phyloP scores from a whole-genome alignment of 2,797 vertebrate genomes.

The Mastacembelus armatus region DNA sequence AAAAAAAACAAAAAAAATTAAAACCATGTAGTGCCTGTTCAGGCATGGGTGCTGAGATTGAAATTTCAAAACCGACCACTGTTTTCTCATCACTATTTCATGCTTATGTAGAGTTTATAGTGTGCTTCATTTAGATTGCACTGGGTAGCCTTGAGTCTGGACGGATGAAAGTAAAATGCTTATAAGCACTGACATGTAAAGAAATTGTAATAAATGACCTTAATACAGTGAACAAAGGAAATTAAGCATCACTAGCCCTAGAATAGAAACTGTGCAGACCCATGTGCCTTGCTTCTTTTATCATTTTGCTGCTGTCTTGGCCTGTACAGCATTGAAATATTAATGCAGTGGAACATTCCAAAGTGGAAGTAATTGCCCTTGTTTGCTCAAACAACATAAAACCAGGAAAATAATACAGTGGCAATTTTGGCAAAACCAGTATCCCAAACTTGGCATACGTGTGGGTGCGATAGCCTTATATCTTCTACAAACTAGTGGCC shows the following conservation, averaged over 20 bases:
- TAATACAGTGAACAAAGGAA: slow-evolving; percentile 18
- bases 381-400: slow-evolving; percentile 59
- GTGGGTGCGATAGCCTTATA: slow-evolving; percentile 40
- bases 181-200: slow-evolving; percentile 10
- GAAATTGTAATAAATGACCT: slow-evolving; percentile 19
- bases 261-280: neutral
- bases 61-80: slow-evolving; percentile 42
- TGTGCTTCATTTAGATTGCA: neutral
- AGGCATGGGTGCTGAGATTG: slow-evolving; percentile 9
- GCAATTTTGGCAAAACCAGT: slow-evolving; percentile 58
- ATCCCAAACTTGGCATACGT: slow-evolving; percentile 59
- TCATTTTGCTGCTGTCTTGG: slow-evolving; percentile 23
- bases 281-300: slow-evolving; percentile 10
- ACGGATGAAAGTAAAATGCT: slow-evolving; percentile 22
- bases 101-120: neutral
- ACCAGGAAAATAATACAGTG: slow-evolving; percentile 62
- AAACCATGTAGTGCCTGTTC: neutral
- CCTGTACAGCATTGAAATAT: slow-evolving; percentile 27
- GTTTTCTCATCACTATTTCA: slow-evolving; percentile 27
- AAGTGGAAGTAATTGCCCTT: slow-evolving; percentile 51
- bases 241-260: neutral
- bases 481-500: slow-evolving; percentile 71
- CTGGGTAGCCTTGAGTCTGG: neutral
- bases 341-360: slow-evolving; percentile 37
- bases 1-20: neutral